Evolutionary conservation across 2,888 invertebrate genomes (phyloP).

Genomic region (Athripsodes cinereus): DNA sequence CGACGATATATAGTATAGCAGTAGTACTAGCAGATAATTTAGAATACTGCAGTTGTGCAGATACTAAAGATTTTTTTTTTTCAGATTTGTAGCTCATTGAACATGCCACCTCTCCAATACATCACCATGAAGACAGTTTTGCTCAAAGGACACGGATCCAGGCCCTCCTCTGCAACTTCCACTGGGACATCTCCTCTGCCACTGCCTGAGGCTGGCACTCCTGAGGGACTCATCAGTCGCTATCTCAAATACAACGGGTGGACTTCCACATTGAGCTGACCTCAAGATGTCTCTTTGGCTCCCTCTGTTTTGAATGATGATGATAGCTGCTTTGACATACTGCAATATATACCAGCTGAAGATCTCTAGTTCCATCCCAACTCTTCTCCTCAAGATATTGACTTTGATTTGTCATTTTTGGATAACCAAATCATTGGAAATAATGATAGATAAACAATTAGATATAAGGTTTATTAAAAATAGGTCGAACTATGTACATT

Average conservation of each 20-base stretch:
- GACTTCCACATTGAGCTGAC: constrained; percentile 31
- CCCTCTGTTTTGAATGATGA: constrained; percentile 8
- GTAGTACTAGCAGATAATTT: too few relatives aligned
- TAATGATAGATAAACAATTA: too few relatives aligned
- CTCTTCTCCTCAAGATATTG: too few relatives aligned
- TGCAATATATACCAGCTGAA: constrained; percentile 21
- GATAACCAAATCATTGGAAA: too few relatives aligned
- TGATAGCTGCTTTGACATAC: constrained; percentile 19
- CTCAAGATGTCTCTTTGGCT: neutral
- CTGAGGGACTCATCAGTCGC: constrained; percentile 34
- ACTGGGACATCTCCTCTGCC: neutral
- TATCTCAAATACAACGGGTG: constrained; percentile 45
- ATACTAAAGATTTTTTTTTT: too few relatives aligned
- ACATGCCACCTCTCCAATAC: constrained; percentile 82
- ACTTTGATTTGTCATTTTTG: too few relatives aligned
- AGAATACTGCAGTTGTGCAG: too few relatives aligned
- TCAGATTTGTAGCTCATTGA: constrained; percentile 69
- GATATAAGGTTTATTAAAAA: too few relatives aligned
- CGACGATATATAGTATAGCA: too few relatives aligned
- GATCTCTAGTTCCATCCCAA: constrained; percentile 4
- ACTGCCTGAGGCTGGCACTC: constrained; percentile 5
- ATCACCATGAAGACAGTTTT: constrained; percentile 83
- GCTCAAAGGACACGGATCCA: constrained; percentile 55
- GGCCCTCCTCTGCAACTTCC: constrained; percentile 27
- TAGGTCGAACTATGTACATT: too few relatives aligned